Conservation (phyloP, 2,797 vertebrate species). For the Diglossa cyanea region DNA sequence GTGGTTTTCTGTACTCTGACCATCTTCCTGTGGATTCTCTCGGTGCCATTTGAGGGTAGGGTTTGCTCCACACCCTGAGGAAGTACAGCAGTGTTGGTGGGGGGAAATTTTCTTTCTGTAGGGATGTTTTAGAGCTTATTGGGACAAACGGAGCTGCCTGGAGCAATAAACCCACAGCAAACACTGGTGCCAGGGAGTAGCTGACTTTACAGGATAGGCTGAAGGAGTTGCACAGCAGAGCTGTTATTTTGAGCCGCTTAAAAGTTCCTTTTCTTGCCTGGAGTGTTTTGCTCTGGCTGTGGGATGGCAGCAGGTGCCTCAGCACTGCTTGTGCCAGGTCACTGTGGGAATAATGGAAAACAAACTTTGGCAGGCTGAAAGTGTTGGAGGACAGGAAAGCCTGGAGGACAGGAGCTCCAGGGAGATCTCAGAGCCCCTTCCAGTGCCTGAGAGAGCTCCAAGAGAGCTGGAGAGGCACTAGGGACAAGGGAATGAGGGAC, state of each 20-base stretch:
- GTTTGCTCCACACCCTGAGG: neutral
- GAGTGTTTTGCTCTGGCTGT: neutral
- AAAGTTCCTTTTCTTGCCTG: neutral
- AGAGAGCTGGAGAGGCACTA: neutral
- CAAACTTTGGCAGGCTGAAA: neutral
- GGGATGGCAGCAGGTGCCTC: neutral
- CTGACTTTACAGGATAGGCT: neutral
- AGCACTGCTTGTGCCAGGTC: neutral
- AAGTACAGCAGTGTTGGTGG: fast-evolving
- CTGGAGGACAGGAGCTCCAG: neutral
- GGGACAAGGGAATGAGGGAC: neutral
- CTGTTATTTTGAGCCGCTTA: fast-evolving
- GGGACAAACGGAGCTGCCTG: neutral
- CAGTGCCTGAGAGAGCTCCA: neutral
- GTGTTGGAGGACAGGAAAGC: neutral
- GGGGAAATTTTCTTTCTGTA: neutral
- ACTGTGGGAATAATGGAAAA: neutral
- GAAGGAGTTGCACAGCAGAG: neutral
- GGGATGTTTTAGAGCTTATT: neutral
- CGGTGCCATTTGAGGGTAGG: fast-evolving
- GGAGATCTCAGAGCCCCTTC: neutral
- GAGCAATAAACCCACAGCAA: fast-evolving
- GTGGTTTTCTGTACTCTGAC: neutral
- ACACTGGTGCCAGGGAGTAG: fast-evolving
- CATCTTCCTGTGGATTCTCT: neutral